A percentile compares a stretch with the other conserved stretches of the same genome.
phyloP scores from a whole-genome alignment of 2,797 vertebrate genomes.

The Rhabdomys pumilio region DNA sequence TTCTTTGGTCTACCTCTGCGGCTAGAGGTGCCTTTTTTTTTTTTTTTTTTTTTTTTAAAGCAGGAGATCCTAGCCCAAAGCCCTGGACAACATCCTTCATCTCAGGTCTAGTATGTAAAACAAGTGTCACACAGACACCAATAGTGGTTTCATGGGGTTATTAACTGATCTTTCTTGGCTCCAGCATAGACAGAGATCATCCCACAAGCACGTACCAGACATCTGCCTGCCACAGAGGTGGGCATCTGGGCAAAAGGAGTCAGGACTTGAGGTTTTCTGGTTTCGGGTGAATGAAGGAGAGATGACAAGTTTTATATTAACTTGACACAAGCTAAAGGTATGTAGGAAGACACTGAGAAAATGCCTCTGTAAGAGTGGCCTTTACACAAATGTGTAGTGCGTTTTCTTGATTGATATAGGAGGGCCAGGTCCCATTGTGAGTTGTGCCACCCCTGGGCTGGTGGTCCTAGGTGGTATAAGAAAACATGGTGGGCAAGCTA shows the following conservation, averaged over 20 bases:
- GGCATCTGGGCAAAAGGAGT: neutral
- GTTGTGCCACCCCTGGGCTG: neutral
- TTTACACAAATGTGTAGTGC: neutral
- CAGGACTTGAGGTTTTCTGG: neutral
- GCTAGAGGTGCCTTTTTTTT: neutral
- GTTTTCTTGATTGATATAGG: neutral
- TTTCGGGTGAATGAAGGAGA: neutral
- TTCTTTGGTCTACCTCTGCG: neutral
- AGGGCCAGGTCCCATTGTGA: too few species aligned
- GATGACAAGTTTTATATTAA: neutral
- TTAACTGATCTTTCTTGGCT: neutral
- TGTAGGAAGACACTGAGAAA: neutral
- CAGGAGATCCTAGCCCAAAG: neutral
- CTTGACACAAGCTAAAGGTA: neutral
- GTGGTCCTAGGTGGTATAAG: neutral
- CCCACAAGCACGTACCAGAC: neutral
- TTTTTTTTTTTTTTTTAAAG: neutral
- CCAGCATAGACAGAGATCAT: neutral
- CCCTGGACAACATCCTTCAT: accelerated
- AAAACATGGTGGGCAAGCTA: too few species aligned
- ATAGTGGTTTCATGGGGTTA: neutral
- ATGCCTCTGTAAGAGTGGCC: neutral
- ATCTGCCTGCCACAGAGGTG: too few species aligned
- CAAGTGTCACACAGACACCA: neutral
- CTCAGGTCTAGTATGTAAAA: neutral